A percentile compares a stretch with the other conserved stretches of the same genome.
Evolutionary conservation across 2,797 vertebrate species (phyloP).

Genomic region (Siniperca obscura): DNA sequence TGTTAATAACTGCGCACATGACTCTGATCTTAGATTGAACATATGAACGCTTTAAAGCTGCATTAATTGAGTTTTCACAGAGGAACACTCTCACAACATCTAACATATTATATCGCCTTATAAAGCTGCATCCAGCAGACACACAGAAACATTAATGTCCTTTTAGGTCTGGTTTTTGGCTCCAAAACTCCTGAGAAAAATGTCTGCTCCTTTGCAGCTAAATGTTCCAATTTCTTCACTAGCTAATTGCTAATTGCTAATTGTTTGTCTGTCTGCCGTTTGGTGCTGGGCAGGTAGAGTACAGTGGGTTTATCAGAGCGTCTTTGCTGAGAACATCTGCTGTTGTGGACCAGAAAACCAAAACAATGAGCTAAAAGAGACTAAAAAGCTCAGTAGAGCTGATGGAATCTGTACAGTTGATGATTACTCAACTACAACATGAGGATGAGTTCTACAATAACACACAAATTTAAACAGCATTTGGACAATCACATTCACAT

Average conservation of each 20-base stretch:
- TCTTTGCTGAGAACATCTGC: background rate
- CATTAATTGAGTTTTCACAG: conserved; percentile 2
- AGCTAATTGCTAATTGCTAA: background rate
- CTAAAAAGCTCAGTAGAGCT: background rate
- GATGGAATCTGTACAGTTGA: background rate
- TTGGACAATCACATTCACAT: background rate
- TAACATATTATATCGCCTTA: background rate
- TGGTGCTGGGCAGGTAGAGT: background rate
- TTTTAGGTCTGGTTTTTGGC: background rate
- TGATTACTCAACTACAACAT: background rate
- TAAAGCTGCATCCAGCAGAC: background rate
- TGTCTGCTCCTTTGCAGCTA: background rate
- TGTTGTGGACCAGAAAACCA: background rate
- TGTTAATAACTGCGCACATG: background rate
- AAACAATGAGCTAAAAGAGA: conserved; percentile 9
- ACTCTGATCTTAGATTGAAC: conserved; percentile 5
- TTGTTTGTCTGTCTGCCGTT: background rate
- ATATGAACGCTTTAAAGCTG: background rate
- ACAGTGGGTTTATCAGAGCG: background rate
- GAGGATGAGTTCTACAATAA: background rate
- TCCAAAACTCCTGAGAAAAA: background rate
- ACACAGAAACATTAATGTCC: background rate
- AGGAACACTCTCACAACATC: background rate
- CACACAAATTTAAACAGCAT: background rate
- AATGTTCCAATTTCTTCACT: background rate